Evolutionary conservation across 2,797 vertebrate genomes (phyloP).

Genomic region (Oryzias sinensis): DNA sequence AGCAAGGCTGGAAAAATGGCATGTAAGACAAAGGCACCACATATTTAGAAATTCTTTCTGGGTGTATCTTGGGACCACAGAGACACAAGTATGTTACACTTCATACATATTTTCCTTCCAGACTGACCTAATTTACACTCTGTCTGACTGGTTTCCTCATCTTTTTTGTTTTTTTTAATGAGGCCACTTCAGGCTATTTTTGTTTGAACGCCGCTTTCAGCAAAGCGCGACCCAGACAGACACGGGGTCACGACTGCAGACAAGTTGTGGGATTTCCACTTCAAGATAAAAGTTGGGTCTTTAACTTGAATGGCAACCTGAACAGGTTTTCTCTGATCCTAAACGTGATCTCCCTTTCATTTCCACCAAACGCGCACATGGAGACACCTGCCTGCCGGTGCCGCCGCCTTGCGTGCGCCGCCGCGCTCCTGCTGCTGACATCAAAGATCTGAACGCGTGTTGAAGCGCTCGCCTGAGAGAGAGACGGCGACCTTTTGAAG

Average conservation of each 20-base stretch:
- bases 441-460: constrained; percentile 2
- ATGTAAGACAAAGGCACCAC: constrained; percentile 5
- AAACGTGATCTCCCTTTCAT: not conserved
- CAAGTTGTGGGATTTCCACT: not conserved
- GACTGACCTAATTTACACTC: constrained; percentile 44
- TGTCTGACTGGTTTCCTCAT: constrained; percentile 2
- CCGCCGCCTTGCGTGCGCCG: constrained; percentile 33
- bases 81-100: not conserved
- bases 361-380: constrained; percentile 4
- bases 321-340: too few relatives aligned
- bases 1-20: constrained; percentile 5
- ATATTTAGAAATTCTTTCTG: constrained; percentile 1
- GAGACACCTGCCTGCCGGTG: constrained; percentile 19
- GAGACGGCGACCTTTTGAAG: constrained; percentile 6
- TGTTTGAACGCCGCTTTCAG: constrained; percentile 43
- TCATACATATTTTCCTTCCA: not conserved
- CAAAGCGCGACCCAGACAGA: constrained; percentile 47
- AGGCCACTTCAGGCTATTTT: constrained; percentile 47
- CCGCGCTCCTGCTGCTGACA: constrained; percentile 4
- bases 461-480: not conserved
- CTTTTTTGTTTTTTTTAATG: constrained; percentile 26
- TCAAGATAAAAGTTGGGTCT: too few relatives aligned
- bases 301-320: too few relatives aligned
- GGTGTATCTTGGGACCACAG: not conserved
- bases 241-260: constrained; percentile 49